Base-by-base conservation (phyloP, 2,113 vertebrate species). In the Tiliqua scincoides region DNA sequence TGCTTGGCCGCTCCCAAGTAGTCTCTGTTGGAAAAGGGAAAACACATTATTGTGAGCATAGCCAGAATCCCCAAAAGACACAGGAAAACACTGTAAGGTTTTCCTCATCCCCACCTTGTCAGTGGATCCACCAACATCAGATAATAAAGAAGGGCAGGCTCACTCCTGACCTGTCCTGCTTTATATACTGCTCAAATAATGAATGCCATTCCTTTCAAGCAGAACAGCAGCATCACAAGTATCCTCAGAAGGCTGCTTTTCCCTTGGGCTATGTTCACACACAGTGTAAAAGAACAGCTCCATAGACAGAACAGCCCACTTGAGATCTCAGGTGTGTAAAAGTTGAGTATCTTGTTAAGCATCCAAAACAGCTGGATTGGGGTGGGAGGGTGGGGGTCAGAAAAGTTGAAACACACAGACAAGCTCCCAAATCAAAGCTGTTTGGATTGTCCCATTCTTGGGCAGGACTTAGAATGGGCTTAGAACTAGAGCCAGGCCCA, bases 1-100 rank as follows among this genome's bases (percentile, higher is more conserved):
- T 97, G 91, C 97, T 97, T 2, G 99, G 99, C 75, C 97, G 96
- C 92, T 99, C 98, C 99, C 99, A 99, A 86, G 98, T 99, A 0
- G 99, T 99, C 94, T 99, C 99, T 99, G 94, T 87, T 10, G 52
- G 91, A 84, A 89, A 73, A 78, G 14, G 54, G 17, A 57, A 61
- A 57, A 92, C 95, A 89, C 61, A 61, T 21, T 23, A 82, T 0
- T 3, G 32, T 94, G 82, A 92, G 52, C 72, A 37, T 30, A 79
- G 35, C 32, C 27, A 48, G 20, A 52, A 73, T 73, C 35, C 35
- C 25, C 43, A 73, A 63, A 3, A 63, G 30, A 62, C 35, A 3
- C 14, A 67, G 6, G 17, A 17, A 76, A 83, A 17, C 23, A 15
- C 11, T 43, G 25, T 27, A 62, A 54, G 30, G 30, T 37, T 27